A percentile compares a stretch with the other conserved stretches of the same genome.
Conservation (phyloP, 2,113 vertebrate genomes). For the Strix uralensis region DNA sequence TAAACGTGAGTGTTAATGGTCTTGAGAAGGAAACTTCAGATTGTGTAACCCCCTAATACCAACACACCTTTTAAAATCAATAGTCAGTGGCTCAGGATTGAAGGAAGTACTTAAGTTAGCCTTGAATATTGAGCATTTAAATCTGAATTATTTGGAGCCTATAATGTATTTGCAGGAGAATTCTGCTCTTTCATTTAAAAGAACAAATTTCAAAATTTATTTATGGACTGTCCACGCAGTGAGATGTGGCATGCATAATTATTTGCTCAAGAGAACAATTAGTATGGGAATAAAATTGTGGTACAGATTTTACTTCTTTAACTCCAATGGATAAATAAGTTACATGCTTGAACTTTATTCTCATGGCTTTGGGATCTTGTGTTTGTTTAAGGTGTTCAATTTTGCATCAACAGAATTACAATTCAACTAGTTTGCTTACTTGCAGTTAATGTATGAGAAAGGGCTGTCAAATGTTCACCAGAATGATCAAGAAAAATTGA, state of each 20-base stretch:
- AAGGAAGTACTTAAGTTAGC: background rate
- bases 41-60: background rate
- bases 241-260: background rate
- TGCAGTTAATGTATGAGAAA: slow-evolving; percentile 73
- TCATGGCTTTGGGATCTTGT: slow-evolving; percentile 31
- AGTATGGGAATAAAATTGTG: background rate
- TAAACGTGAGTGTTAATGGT: background rate
- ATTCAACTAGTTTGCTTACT: slow-evolving; percentile 59
- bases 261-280: background rate
- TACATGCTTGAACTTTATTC: slow-evolving; percentile 65
- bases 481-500: slow-evolving; percentile 38
- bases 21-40: background rate
- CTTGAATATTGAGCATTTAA: background rate
- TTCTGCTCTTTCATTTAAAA: background rate
- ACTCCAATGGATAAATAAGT: slow-evolving; percentile 53
- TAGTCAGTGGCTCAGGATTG: background rate
- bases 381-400: slow-evolving; percentile 73
- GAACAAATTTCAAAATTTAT: background rate
- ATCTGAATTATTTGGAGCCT: background rate
- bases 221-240: background rate
- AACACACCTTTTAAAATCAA: slow-evolving; percentile 33
- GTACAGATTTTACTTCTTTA: slow-evolving; percentile 15
- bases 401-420: slow-evolving; percentile 67
- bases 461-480: slow-evolving; percentile 65
- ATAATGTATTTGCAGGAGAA: background rate